Percentiles rank a stretch among this genome's conserved stretches.
Evolutionary conservation across 2,113 vertebrate genomes (phyloP).

Genomic region (Catharus bicknelli): DNA sequence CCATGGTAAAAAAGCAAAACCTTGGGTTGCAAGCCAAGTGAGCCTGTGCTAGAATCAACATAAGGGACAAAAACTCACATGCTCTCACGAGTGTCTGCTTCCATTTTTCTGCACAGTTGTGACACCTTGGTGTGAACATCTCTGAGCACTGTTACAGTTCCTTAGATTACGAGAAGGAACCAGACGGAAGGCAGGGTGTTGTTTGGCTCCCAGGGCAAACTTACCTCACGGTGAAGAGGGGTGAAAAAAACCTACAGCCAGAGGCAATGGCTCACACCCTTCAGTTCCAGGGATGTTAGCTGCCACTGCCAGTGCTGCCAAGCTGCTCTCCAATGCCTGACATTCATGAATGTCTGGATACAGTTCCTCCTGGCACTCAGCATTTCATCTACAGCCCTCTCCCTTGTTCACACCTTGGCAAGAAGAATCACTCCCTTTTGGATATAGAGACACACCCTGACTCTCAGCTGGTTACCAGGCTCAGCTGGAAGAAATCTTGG

Average conservation of each 20-base stretch:
- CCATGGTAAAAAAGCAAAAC: background rate
- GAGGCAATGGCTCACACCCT: background rate
- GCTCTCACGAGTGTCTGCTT: accelerated
- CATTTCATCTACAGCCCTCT: background rate
- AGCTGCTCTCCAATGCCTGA: accelerated
- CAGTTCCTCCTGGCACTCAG: background rate
- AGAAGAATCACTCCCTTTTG: background rate
- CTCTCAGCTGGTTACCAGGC: background rate
- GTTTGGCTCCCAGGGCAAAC: background rate
- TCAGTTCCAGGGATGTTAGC: background rate
- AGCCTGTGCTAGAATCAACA: background rate
- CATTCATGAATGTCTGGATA: background rate
- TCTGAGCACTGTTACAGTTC: accelerated
- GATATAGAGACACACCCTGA: background rate
- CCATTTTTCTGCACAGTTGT: background rate
- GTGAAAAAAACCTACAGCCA: background rate
- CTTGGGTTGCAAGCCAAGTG: accelerated
- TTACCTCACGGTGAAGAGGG: accelerated
- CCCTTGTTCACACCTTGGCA: background rate
- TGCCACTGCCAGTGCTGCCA: background rate
- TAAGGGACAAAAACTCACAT: background rate
- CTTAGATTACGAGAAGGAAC: background rate
- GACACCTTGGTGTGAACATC: background rate
- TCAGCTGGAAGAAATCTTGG: background rate
- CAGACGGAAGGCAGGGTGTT: background rate